Evolutionary conservation across 2,888 invertebrate genomes (phyloP).

Genomic region (Hirtodrosophila cameraria): DNA sequence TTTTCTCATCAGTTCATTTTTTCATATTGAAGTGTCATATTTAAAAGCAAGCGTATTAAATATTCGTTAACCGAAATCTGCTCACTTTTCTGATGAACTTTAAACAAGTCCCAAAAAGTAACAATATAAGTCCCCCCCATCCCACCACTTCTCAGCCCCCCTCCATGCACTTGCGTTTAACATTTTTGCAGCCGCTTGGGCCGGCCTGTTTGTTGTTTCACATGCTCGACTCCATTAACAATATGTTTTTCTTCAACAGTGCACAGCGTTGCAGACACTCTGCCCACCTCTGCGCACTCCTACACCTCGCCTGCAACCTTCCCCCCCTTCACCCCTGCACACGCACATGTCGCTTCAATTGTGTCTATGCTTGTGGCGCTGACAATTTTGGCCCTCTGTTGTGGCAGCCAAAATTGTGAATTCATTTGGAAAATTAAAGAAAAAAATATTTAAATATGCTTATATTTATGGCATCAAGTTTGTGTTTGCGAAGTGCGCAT

Average conservation of each 20-base stretch:
- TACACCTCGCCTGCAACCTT: too few relatives aligned
- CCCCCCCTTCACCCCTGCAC: background rate
- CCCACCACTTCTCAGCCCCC: background rate
- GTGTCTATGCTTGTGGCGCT: slow-evolving; percentile 32
- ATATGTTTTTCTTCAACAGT: slow-evolving; percentile 67
- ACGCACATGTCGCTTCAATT: slow-evolving; percentile 48
- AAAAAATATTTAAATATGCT: slow-evolving; percentile 68
- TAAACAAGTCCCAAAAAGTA: slow-evolving; percentile 35
- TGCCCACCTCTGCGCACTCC: background rate
- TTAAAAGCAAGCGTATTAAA: too few relatives aligned
- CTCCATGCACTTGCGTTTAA: slow-evolving; percentile 1
- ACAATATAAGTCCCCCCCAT: slow-evolving; percentile 3
- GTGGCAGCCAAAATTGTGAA: slow-evolving; percentile 58
- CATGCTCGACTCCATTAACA: slow-evolving; percentile 77
- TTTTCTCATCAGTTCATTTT: too few relatives aligned
- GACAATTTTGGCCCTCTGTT: slow-evolving; percentile 18
- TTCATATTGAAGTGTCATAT: too few relatives aligned
- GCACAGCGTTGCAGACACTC: slow-evolving; percentile 37
- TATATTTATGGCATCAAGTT: slow-evolving; percentile 62
- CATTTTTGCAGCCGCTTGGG: slow-evolving; percentile 11
- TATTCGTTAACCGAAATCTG: too few relatives aligned
- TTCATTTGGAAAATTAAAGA: slow-evolving; percentile 77
- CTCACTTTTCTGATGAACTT: slow-evolving; percentile 1
- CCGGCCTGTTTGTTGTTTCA: slow-evolving; percentile 69
- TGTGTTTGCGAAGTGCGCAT: slow-evolving; percentile 8